These are phyloP conservation scores for Drosophila pseudoobscura DNA, from an alignment of 1,140 invertebrate genomes.

Conservation along the genomic window DNA sequence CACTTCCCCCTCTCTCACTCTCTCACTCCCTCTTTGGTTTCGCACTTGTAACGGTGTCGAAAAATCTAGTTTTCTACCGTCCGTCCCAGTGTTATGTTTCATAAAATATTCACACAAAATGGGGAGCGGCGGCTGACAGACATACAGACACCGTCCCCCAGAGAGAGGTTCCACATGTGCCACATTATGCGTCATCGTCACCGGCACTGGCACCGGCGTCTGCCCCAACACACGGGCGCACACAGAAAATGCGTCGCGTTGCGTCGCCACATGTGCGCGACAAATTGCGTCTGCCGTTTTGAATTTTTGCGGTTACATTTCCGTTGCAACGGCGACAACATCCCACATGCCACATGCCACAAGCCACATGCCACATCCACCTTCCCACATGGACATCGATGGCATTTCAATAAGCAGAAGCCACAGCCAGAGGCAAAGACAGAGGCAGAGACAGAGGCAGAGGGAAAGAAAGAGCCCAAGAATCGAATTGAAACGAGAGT, in stretches of 20 bases:
- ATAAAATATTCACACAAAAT: conserved; percentile 60
- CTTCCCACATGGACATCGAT: conserved; percentile 48
- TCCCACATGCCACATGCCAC: conserved; percentile 8
- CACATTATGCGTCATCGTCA: conserved; percentile 48
- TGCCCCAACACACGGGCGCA: conserved; percentile 13
- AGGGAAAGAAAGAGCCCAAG: conserved; percentile 5
- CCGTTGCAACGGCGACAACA: conserved; percentile 60
- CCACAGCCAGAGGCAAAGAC: conserved; percentile 21
- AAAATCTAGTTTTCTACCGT: conserved; percentile 63
- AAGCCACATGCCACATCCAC: conserved; percentile 14
- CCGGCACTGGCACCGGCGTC: conserved; percentile 20
- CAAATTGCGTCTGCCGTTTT: conserved; percentile 79
- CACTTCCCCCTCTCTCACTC: conserved; percentile 1
- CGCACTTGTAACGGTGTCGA: conserved; percentile 56
- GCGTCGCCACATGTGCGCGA: conserved; percentile 70
- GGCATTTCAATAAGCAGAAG: conserved; percentile 72
- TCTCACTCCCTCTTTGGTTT: conserved; percentile 1
- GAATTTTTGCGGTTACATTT: conserved; percentile 79
- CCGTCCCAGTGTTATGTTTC: conserved; percentile 60
- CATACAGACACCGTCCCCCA: conserved; percentile 48
- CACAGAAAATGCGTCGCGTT: conserved; percentile 22
- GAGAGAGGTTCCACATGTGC: conserved; percentile 37
- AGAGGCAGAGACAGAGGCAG: too few species aligned
- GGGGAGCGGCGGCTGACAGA: conserved; percentile 10
- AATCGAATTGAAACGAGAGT: conserved; percentile 22